Evolutionary conservation across 2,888 invertebrate species (phyloP), one percentile per base, ranked within the genome.

Genomic region (Cryptosula pallasiana): DNA sequence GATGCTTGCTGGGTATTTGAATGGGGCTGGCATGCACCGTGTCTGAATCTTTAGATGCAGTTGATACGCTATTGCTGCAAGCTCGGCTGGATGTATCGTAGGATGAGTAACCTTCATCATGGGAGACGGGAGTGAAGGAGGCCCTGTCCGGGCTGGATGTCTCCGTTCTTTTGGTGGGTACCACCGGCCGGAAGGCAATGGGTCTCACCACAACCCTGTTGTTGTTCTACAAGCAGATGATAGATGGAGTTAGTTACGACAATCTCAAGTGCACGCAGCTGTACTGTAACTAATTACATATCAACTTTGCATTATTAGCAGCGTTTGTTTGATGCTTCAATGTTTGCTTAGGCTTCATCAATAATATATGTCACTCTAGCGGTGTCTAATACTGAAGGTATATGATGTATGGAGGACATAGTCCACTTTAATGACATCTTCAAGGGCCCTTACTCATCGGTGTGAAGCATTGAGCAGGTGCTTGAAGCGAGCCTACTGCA

Each of bases 21-120:
- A 63, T 63, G 25, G 63, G 63, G 63, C 63, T 63, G 27, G 63
- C 63, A 32, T 63, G 32, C 16, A 25, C 20, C 5, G 34, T 63
- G 34, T 63, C 63, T 9, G 63, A 63, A 32, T 32, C 63, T 32
- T 27, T 32, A 2, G 63, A 63, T 9, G 34, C 13, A 13, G 63
- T 32, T 32, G 63, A 63, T n/a, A 34, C 63, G 63, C 63, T 63
- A 32, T 63, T 63, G 32, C 63, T 63, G 32, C 63, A 63, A 32
- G 25, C 63, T 63, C 63, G 13, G 32, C 63, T 63, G 9, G 63
- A 25, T 9, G 25, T 16, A 2, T 63, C 25, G 20, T 45, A 45
- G 2, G 63, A 63, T 27, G 63, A 63, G 32, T 63, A 63, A 2
- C 63, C 63, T 25, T 63, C 63, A 32, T 63, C 63, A 63, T 63